Evolutionary conservation across 2,888 invertebrate species (phyloP), one percentile per base, ranked within the genome.

Genomic region (Yponomeuta cagnagella): DNA sequence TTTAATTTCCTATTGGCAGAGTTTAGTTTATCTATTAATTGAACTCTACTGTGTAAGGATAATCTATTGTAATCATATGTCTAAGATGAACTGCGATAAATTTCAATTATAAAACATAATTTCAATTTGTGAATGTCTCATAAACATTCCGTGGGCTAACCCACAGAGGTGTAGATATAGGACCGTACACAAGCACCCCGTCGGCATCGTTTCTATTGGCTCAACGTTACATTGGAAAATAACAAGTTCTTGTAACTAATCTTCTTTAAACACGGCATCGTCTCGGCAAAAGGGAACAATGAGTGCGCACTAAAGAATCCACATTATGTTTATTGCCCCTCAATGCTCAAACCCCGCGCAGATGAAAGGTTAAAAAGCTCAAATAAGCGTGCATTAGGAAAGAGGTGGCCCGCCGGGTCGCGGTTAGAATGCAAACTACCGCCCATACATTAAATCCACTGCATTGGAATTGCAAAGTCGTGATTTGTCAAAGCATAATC

Each of bases 401-500:
- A 91, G 91, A 92, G 91, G 91, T 90, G 90, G 89, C 90, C 89
- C 83, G 84, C 52, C 83, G 84, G 91, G 92, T 91, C 91, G 91
- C 88, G 86, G 90, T 86, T 90, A 91, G 89, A 92, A 91, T 91
- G 92, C 91, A 91, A 92, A 90, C 90, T 90, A 86, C 91, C 92
- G 90, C 91, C 90, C 92, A 91, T 91, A 92, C 90, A 90, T 91
- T 92, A 90, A 90, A 91, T 91, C 86, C 88, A 87, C 89, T 89
- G 86, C 90, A 91, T 91, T 90, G 85, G 90, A 92, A 92, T 91
- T 91, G 90, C 91, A 85, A 90, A 91, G 92, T 92, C 92, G 92
- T 92, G 92, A 92, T 92, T 92, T 92, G 92, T 92, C 92, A 92
- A 91, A 92, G 91, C 88, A 91, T 90, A 92, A 90, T 91, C 90